These are phyloP conservation scores for Pollachius pollachius DNA, from an alignment of 2,113 vertebrate genomes.

Conservation along the genomic window DNA sequence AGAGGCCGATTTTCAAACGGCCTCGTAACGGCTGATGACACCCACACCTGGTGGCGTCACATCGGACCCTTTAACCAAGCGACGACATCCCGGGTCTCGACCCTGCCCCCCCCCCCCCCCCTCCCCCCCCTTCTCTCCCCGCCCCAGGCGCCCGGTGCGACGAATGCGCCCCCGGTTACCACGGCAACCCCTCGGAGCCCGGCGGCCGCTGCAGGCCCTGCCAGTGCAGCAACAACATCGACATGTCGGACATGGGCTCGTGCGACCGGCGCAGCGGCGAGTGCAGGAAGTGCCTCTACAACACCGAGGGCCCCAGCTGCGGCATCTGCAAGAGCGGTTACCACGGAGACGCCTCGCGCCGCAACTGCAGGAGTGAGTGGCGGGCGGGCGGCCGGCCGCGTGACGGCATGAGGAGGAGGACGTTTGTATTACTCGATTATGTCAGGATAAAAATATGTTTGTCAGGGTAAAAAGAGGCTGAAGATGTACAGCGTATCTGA, in stretches of 20 bases:
- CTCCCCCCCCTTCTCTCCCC: constrained; percentile 12
- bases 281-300: constrained; percentile 88
- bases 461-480: too few relatives aligned
- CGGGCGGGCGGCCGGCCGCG: background rate
- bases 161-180: constrained; percentile 90
- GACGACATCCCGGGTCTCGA: too few relatives aligned
- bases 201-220: constrained; percentile 86
- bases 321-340: constrained; percentile 83
- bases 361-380: constrained; percentile 90
- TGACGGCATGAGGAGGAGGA: background rate
- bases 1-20: too few relatives aligned
- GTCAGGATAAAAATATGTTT: too few relatives aligned
- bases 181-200: constrained; percentile 84
- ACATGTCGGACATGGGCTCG: constrained; percentile 76
- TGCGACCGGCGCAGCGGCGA: constrained; percentile 83
- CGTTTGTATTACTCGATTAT: background rate
- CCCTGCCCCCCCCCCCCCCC: constrained; percentile 11
- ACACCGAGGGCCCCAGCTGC: constrained; percentile 85
- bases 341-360: constrained; percentile 83
- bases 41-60: too few relatives aligned
- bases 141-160: constrained; percentile 84
- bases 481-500: too few relatives aligned
- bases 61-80: too few relatives aligned
- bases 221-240: constrained; percentile 91
- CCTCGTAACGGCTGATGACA: too few relatives aligned